Evolutionary conservation across 2,888 invertebrate species (phyloP), one percentile per base, ranked within the genome.

Genomic region (Leptopterna dolabrata): DNA sequence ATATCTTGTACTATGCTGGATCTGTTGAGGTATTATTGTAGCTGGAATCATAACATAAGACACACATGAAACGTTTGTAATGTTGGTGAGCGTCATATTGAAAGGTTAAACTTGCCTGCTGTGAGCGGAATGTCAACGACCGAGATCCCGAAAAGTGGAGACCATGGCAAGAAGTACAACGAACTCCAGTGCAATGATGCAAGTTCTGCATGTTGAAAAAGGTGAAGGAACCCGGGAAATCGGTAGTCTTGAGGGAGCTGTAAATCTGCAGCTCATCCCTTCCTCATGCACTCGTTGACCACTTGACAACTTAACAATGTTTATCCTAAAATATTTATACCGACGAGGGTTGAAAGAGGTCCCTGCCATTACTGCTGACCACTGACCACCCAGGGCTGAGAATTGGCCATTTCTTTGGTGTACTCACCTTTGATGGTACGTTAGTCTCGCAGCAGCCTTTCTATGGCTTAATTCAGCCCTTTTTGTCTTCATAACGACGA

Each of bases 311-410:
- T 78, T 45, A 45, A 78, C 78, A 45, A 78, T 78, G 78, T 78
- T 78, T 78, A 78, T 78, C 78, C 78, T 78, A 45, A 78, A 78
- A 78, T 78, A 78, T 78, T 78, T 78, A 78, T 78, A 78, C 78
- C 78, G 27, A 4, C 7, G 47, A 78, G 45, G 78, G 45, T 78
- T 27, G 43, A 43, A 78, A 78, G 41, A 45, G 1, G 78, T 45
- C 78, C 78, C 45, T 27, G 47, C 45, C 45, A 16, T 45, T 78
- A 45, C 43, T 19, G 78, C 13, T 71, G 71, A 71, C 71, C 71
- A 27, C 76, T 30, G 43, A 78, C 78, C 47, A 78, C 78, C 78
- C 45, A 78, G 19, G 45, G 19, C 41, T 78, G 14, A 14, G 73
- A 13, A 73, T 63, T 24, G 36, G 36, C 7, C 7, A 36, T 36